Evolutionary conservation across 2,797 vertebrate genomes (phyloP), one percentile per base, ranked within the genome.

Genomic region (Hephaestus fuliginosus): DNA sequence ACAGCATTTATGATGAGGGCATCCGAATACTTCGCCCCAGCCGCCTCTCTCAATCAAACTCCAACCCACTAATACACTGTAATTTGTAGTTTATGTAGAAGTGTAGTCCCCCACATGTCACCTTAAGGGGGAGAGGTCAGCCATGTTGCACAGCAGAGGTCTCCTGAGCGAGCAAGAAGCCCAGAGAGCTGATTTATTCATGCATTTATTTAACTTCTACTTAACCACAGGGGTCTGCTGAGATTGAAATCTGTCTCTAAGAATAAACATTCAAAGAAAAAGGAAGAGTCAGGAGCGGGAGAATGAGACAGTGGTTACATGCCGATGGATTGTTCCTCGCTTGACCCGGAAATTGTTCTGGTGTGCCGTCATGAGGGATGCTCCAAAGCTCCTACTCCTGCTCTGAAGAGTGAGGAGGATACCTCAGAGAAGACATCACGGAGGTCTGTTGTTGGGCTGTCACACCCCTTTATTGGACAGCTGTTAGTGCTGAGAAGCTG

Each of bases 1-100:
- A 48, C 62, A 76, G 70, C 57, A 3, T 74, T 82, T 55, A 67
- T 3, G 48, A 77, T 63, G 57, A 79, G 57, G 17, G 39, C 25
- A 49, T 82, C 20, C 51, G 55, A 33, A 52, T 41, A 12, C 17
- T 58, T 68, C 39, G 43, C 8, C 48, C 39, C 22, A 46, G 33
- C 44, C 10, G 7, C 14, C 20, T 53, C 10, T 43, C 13, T 51
- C 18, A 39, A 28, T 53, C 28, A 51, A 61, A 33, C 44, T 28
- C 22, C 44, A 55, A 0, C 44, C 72, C 17, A 6, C 0, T 7
- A 13, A 53, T 52, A n/a, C n/a, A 22, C 43, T 15, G n/a, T 11
- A 5, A 30, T 70, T 33, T 48, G 15, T 17, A n/a, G 49, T 61
- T 70, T 11, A 6, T n/a, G 18, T 36, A 8, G 7, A 74, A 48